A percentile compares a stretch with the other conserved stretches of the same genome.
Evolutionary conservation across 1,140 invertebrate genomes (phyloP).

Genomic region (Lordiphosa collinella): DNA sequence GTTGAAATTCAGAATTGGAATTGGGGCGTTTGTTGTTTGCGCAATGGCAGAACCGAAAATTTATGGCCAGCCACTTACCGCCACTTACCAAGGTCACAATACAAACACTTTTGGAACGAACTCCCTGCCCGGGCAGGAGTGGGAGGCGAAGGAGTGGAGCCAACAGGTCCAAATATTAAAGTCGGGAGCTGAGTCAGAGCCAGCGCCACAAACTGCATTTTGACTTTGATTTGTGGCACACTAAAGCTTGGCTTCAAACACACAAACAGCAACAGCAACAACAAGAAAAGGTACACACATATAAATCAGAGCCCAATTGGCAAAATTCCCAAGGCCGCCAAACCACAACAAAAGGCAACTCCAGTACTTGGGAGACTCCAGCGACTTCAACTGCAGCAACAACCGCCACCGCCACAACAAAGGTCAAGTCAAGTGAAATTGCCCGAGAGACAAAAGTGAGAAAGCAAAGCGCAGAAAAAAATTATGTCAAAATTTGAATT

Average conservation of each 20-base stretch:
- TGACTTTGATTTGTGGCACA: conserved; percentile 68
- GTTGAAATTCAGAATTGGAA: conserved; percentile 22
- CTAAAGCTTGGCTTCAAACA: background rate
- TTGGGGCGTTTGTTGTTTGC: conserved; percentile 36
- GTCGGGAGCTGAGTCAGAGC: conserved; percentile 38
- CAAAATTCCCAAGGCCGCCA: conserved; percentile 53
- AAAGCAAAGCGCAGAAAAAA: conserved; percentile 51
- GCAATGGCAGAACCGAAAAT: conserved; percentile 54
- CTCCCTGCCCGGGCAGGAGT: background rate
- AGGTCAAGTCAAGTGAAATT: conserved; percentile 72
- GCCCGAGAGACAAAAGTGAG: conserved; percentile 53
- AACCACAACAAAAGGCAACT: conserved; percentile 18
- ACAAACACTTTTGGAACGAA: conserved; percentile 11
- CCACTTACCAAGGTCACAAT: conserved; percentile 59
- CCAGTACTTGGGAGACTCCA: background rate
- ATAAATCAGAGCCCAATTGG: conserved; percentile 59
- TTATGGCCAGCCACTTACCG: conserved; percentile 61
- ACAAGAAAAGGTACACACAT: background rate
- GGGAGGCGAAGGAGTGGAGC: conserved; percentile 23
- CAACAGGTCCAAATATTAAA: conserved; percentile 39
- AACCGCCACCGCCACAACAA: conserved; percentile 8
- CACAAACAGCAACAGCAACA: too few species aligned
- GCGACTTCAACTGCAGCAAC: too few species aligned
- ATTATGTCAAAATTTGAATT: conserved; percentile 77
- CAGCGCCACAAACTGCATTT: conserved; percentile 11